A percentile compares a stretch with the other conserved stretches of the same genome.
Evolutionary conservation across 2,113 vertebrate species (phyloP).

Genomic region (Chionodraco myersi): DNA sequence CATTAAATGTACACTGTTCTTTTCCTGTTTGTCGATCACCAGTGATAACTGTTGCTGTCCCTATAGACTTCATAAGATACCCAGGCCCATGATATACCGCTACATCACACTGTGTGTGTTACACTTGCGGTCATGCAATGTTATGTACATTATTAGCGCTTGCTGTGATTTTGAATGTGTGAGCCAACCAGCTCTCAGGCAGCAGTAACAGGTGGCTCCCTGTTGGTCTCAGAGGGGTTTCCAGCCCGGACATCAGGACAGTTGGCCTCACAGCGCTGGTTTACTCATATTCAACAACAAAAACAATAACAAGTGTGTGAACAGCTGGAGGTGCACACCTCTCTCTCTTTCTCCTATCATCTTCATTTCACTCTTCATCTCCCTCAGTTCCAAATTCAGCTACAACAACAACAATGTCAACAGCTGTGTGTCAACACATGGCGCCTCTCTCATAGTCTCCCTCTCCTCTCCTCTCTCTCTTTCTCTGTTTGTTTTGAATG

Average conservation of each 20-base stretch:
- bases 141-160: conserved; percentile 10
- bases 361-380: conserved; percentile 25
- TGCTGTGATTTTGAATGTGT: conserved; percentile 42
- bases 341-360: not conserved
- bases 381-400: conserved; percentile 13
- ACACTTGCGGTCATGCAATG: not conserved
- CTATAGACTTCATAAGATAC: too few relatives aligned
- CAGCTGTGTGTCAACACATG: conserved; percentile 30
- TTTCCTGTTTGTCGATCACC: too few relatives aligned
- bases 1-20: too few relatives aligned
- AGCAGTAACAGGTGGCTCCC: conserved; percentile 59
- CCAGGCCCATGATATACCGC: too few relatives aligned
- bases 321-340: conserved; percentile 26
- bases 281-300: conserved; percentile 39
- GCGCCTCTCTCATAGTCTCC: conserved; percentile 2
- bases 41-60: too few relatives aligned
- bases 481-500: conserved; percentile 71
- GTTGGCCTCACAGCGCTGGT: conserved; percentile 19
- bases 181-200: conserved; percentile 39
- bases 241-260: conserved; percentile 10
- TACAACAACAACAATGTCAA: conserved; percentile 17
- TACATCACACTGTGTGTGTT: too few relatives aligned
- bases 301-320: conserved; percentile 38
- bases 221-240: conserved; percentile 15
- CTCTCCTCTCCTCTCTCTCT: conserved; percentile 32